phyloP scores from a whole-genome alignment of 2,888 invertebrate species.

The Clusia tigrina region DNA sequence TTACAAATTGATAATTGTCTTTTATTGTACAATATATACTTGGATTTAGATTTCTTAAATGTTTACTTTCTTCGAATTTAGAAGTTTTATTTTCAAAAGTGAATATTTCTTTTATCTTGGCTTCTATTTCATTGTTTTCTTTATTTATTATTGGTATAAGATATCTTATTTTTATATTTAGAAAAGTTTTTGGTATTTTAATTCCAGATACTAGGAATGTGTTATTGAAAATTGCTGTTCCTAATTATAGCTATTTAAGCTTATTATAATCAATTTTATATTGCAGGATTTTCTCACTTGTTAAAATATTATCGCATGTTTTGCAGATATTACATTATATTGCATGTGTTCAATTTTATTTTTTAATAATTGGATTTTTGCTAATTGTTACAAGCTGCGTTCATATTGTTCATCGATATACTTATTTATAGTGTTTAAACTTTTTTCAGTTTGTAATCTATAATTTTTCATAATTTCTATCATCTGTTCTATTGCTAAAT shows the following conservation, averaged over 20 bases:
- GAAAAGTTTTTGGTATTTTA: slow-evolving; percentile 22
- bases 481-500: slow-evolving; percentile 20
- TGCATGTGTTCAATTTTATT: slow-evolving; percentile 28
- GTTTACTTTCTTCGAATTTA: too few relatives aligned
- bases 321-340: slow-evolving; percentile 23
- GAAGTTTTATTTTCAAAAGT: too few relatives aligned
- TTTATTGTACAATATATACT: slow-evolving; percentile 21
- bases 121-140: too few relatives aligned
- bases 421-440: slow-evolving; percentile 25
- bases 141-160: slow-evolving; percentile 25
- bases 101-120: slow-evolving; percentile 18
- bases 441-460: slow-evolving; percentile 14
- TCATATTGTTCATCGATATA: slow-evolving; percentile 21
- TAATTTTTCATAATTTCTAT: slow-evolving; percentile 15
- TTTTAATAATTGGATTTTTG: slow-evolving; percentile 25
- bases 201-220: slow-evolving; percentile 17
- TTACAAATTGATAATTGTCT: slow-evolving; percentile 21
- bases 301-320: slow-evolving; percentile 17
- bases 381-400: slow-evolving; percentile 21
- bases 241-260: slow-evolving; percentile 22
- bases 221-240: slow-evolving; percentile 18
- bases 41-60: slow-evolving; percentile 15
- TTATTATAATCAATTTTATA: slow-evolving; percentile 25
- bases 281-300: slow-evolving; percentile 18
- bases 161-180: slow-evolving; percentile 11